Conservation (phyloP, 1,140 invertebrate genomes). For the Orchesella cincta region DNA sequence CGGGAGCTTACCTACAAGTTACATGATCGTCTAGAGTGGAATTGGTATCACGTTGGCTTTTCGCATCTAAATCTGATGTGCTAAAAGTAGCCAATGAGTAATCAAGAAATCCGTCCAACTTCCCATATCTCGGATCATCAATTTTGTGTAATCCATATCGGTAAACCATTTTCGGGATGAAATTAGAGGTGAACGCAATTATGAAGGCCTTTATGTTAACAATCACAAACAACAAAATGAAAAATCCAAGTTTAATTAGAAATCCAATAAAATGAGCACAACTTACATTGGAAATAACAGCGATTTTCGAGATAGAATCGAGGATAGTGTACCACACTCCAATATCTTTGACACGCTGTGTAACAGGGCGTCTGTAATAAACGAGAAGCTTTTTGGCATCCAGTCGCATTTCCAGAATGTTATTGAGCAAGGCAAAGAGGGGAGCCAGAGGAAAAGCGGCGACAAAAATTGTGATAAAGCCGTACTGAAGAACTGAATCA, state of each 20-base stretch:
- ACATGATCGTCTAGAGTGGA: conserved; percentile 42
- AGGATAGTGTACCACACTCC: conserved; percentile 91
- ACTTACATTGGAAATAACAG: conserved; percentile 90
- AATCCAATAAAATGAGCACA: neutral
- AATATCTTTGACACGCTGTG: conserved; percentile 80
- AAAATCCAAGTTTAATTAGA: conserved; percentile 50
- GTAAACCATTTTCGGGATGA: conserved; percentile 91
- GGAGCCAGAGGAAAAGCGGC: conserved; percentile 86
- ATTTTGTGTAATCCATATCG: conserved; percentile 26
- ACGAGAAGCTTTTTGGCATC: conserved; percentile 85
- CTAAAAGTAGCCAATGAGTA: conserved; percentile 81
- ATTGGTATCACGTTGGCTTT: conserved; percentile 34
- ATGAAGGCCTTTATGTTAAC: conserved; percentile 78
- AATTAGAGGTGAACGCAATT: conserved; percentile 98
- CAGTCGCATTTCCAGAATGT: conserved; percentile 83
- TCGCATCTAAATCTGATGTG: conserved; percentile 63
- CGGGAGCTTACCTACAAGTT: conserved; percentile 66
- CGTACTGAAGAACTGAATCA: conserved; percentile 82
- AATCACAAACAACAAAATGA: conserved; percentile 27
- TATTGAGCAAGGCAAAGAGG: conserved; percentile 83
- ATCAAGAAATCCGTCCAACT: conserved; percentile 76
- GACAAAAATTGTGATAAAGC: conserved; percentile 87
- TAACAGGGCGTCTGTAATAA: conserved; percentile 80
- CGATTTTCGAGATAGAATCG: conserved; percentile 83
- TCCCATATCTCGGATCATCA: conserved; percentile 56